phyloP scores from a whole-genome alignment of 2,888 invertebrate genomes.

The Synanthedon formicaeformis region DNA sequence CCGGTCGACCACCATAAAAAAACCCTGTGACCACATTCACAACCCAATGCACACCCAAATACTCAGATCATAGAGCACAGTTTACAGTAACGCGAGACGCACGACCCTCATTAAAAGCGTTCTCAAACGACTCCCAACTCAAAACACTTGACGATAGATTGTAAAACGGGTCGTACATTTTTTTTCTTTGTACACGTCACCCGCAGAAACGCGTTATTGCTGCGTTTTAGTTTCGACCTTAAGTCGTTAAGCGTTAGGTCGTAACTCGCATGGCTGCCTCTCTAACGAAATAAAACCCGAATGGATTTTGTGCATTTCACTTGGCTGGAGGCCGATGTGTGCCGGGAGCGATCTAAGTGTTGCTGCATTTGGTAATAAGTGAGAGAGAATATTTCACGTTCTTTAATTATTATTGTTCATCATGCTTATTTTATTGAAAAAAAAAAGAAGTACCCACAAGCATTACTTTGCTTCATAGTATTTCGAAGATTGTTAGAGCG shows the following conservation, averaged over 20 bases:
- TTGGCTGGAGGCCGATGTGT: slow-evolving; percentile 38
- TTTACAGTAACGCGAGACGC: slow-evolving; percentile 4
- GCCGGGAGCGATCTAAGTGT: slow-evolving; percentile 14
- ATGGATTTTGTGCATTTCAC: slow-evolving; percentile 66
- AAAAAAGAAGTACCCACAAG: no score
- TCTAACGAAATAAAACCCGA: slow-evolving; percentile 57
- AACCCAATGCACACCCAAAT: slow-evolving; percentile 15
- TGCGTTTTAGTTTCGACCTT: slow-evolving; percentile 18
- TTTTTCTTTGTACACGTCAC: slow-evolving; percentile 34
- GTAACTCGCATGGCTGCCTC: slow-evolving; percentile 13
- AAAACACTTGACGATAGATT: slow-evolving; percentile 19
- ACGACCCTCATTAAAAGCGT: slow-evolving; percentile 34
- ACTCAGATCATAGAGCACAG: slow-evolving; percentile 6
- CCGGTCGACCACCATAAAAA: slow-evolving; percentile 59
- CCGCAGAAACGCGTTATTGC: slow-evolving; percentile 28
- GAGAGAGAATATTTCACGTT: slow-evolving; percentile 17
- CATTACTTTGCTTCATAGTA: no score
- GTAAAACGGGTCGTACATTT: slow-evolving; percentile 29
- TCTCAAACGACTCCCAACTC: slow-evolving; percentile 26
- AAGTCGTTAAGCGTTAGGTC: slow-evolving; percentile 12
- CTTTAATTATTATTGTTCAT: no score
- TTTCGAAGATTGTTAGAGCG: no score
- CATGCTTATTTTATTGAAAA: no score
- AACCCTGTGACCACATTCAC: slow-evolving; percentile 27
- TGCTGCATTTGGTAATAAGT: slow-evolving; percentile 16